Evolutionary conservation across 2,797 vertebrate genomes (phyloP).

Genomic region (Eurystomus glaucurus): DNA sequence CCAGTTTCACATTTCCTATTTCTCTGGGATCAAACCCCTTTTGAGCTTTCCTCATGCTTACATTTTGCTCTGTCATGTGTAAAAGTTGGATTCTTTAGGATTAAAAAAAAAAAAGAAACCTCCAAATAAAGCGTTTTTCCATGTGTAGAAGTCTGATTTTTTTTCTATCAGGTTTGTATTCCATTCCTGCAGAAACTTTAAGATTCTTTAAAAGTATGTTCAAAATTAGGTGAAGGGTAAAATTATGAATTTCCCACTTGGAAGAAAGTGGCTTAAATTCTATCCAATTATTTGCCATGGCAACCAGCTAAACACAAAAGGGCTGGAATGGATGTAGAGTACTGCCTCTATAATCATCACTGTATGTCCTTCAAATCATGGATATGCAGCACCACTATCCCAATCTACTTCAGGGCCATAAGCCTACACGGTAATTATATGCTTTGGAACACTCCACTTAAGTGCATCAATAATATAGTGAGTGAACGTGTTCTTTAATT

Average conservation of each 20-base stretch:
- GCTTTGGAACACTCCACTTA: constrained; percentile 93
- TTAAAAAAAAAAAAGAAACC: background rate
- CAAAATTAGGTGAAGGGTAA: constrained; percentile 89
- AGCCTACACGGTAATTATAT: constrained; percentile 92
- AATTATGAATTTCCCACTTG: constrained; percentile 93
- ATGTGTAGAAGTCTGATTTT: background rate
- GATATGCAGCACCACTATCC: constrained; percentile 90
- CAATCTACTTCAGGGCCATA: constrained; percentile 93
- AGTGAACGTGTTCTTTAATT: constrained; percentile 90
- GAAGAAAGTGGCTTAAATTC: constrained; percentile 94
- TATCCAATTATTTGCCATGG: constrained; percentile 97
- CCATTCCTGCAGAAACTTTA: constrained; percentile 84
- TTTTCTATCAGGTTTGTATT: constrained; percentile 60
- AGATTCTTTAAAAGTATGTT: constrained; percentile 88
- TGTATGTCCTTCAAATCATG: constrained; percentile 90
- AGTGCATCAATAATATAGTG: constrained; percentile 94
- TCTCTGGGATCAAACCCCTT: background rate
- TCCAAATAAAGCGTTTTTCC: background rate
- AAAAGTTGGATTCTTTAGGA: background rate
- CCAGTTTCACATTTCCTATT: background rate
- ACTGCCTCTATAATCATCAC: constrained; percentile 90
- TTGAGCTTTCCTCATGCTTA: background rate
- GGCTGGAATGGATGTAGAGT: constrained; percentile 88
- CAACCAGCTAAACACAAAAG: constrained; percentile 94
- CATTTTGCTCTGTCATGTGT: background rate